Base-by-base conservation (phyloP, 35 echinoderm and acorn worm species). In the Acanthaster planci region DNA sequence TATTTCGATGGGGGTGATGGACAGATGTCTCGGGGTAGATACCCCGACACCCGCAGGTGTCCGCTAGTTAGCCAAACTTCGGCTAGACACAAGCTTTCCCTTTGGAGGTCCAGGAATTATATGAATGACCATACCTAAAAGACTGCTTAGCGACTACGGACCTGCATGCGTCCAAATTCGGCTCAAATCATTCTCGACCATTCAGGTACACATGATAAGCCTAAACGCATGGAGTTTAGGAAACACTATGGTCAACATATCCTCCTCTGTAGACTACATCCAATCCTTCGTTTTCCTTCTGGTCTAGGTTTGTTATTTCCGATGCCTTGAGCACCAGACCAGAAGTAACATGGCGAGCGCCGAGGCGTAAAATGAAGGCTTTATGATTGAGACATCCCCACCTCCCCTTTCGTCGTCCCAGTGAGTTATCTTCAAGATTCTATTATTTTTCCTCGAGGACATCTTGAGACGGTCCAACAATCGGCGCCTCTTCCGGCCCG, bases 341-440 rank as follows among this genome's bases (percentile, higher is more conserved):
- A 8, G 64, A 72, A 72, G 64, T 72, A 72, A 72, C 64, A 21
- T 3, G 23, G 34, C 26, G 26, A 31, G 64, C 64, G 34, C 7
- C 34, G 19, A 72, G 64, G 26, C 64, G 64, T 72, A 34, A 72
- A 72, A 72, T 72, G 64, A 72, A 72, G 64, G 64, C 64, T 72
- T 72, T 72, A 34, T 72, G 64, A 72, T 72, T 72, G 64, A 72
- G 64, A 29, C 64, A 16, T 72, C 23, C 64, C 64, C 64, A 72
- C 64, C 64, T 72, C 64, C 64, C 64, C 23, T 26, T 6, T 72
- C 64, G 21, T 29, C 64, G 23, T 21, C 64, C 64, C 64, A 72
- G 64, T 26, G 30, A 72, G 64, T 72, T 72, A 72, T 72, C 64
- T 19, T 34, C 30, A 31, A 31, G 64, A 72, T 31, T 10, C 26